Evolutionary conservation across 2,888 invertebrate genomes (phyloP).

Genomic region (Druceiella hillmani): DNA sequence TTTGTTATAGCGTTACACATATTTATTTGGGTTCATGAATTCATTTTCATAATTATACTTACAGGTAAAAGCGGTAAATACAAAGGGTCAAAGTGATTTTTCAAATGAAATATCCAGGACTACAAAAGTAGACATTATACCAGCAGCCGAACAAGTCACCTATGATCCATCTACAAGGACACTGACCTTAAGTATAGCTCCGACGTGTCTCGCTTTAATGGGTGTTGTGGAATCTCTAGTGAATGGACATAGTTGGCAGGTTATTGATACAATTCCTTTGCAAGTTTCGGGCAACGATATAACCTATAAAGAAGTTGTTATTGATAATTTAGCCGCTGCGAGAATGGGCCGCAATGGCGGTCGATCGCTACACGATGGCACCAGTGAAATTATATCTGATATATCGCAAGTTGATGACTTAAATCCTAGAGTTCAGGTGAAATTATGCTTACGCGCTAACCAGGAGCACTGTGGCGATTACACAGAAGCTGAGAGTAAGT

Average conservation of each 20-base stretch:
- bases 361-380: conserved; percentile 48
- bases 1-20: too few species aligned
- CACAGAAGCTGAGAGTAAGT: conserved; percentile 79
- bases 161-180: conserved; percentile 74
- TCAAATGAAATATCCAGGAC: conserved; percentile 78
- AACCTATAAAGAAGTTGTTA: conserved; percentile 63
- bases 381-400: conserved; percentile 46
- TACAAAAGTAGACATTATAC: conserved; percentile 80
- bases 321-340: conserved; percentile 55
- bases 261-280: conserved; percentile 66
- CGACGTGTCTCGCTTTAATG: conserved; percentile 72
- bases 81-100: conserved; percentile 81
- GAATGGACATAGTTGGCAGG: conserved; percentile 56
- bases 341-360: conserved; percentile 34
- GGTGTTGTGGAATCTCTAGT: conserved; percentile 70
- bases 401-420: conserved; percentile 55
- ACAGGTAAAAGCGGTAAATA: conserved; percentile 79
- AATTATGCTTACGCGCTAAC: conserved; percentile 75
- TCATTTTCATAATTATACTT: too few species aligned
- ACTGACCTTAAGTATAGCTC: conserved; percentile 72
- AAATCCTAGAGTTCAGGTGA: conserved; percentile 68
- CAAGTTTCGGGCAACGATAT: conserved; percentile 65
- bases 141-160: conserved; percentile 72
- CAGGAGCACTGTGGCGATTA: conserved; percentile 80
- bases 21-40: too few species aligned